These are phyloP conservation scores for Manis crassicaudata DNA, from an alignment of 2,797 vertebrate species.

Conservation along the genomic window DNA sequence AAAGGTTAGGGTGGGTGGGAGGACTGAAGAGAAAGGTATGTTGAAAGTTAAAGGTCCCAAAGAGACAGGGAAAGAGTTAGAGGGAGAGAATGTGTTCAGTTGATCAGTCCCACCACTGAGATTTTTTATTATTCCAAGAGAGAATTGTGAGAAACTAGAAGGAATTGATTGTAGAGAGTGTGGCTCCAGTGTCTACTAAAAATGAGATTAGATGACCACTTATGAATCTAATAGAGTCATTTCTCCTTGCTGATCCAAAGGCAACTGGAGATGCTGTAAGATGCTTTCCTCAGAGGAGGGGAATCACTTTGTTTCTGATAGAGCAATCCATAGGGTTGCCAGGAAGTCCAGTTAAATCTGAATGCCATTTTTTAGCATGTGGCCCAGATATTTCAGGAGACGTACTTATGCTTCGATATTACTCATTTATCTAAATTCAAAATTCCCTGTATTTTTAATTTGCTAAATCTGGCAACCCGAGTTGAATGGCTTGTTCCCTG, in stretches of 20 bases:
- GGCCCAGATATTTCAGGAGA: not conserved
- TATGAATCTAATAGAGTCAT: not conserved
- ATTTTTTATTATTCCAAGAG: not conserved
- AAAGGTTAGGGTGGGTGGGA: not conserved
- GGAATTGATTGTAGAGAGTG: not conserved
- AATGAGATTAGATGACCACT: not conserved
- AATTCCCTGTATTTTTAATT: conserved; percentile 32
- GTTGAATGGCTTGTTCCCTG: not conserved
- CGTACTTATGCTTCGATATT: conserved; percentile 10
- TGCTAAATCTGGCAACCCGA: not conserved
- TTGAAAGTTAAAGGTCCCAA: conserved; percentile 28
- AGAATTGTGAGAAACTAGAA: not conserved
- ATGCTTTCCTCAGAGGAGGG: not conserved
- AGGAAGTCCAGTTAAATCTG: conserved; percentile 23
- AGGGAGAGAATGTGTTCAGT: not conserved
- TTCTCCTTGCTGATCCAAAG: conserved; percentile 31
- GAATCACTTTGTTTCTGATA: conserved; percentile 20
- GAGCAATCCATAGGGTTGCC: not conserved
- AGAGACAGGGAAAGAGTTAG: not conserved
- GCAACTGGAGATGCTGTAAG: not conserved
- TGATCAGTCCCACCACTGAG: not conserved
- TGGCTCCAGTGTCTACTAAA: conserved; percentile 26
- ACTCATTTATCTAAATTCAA: conserved; percentile 30
- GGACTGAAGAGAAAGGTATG: not conserved
- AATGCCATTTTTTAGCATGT: not conserved